Base-by-base conservation (phyloP, 2,113 vertebrate species). In the Cacatua alba region DNA sequence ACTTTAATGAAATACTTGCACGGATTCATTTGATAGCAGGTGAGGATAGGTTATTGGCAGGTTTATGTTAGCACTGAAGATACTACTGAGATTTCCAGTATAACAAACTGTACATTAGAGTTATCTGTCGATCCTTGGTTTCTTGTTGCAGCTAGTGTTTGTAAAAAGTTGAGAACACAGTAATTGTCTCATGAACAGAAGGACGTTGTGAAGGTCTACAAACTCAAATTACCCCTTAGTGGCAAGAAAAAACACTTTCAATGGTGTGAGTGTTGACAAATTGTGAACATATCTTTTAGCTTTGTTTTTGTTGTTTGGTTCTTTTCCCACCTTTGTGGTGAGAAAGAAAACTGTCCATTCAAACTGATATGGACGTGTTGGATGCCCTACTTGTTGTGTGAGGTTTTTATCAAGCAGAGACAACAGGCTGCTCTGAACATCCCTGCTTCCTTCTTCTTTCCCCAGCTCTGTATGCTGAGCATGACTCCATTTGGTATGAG, bases 91-190 rank as follows among this genome's bases (percentile, higher is more conserved):
- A n/a, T 43, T 93, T 67, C 28, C 25, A 26, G 4, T 55, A 7
- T 31, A 33, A 59, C n/a, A 35, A 25, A 67, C 19, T 25, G 3
- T 39, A 18, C 0, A 0, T 82, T 39, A 35, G 26, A 23, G 17
- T 68, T 43, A 33, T 33, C 17, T 62, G 9, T 35, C 18, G 8
- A 0, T 8, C 69, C 33, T 81, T 0, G 0, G 3, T 49, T 94
- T 70, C 25, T 67, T 83, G 11, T 63, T 69, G 82, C 16, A 70
- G 16, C 23, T 69, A 25, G 31, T 67, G 7, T 60, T 88, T 67
- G 16, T 37, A 29, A 62, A 41, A 87, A 44, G 7, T 15, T 57
- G 31, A 85, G 28, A 77, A 35, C 3, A n/a, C 25, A 29, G 1
- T 33, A 72, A 70, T 23, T 67, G 52, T 37, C 19, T 53, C 49